phyloP scores from a whole-genome alignment of 1,140 invertebrate species.

The Ips nitidus region DNA sequence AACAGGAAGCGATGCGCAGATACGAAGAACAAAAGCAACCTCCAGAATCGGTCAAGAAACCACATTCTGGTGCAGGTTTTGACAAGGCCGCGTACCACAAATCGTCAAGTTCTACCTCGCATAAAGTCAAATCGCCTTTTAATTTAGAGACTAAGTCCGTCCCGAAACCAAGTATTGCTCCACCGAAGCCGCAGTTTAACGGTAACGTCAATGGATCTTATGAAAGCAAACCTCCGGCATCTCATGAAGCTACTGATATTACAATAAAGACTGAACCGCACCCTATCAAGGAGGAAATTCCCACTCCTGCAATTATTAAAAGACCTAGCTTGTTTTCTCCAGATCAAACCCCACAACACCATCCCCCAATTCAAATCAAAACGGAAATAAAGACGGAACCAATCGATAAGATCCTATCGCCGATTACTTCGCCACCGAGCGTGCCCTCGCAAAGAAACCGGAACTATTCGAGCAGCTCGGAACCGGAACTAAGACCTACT shows the following conservation, averaged over 20 bases:
- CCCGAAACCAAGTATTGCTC: slow-evolving; percentile 38
- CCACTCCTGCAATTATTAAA: slow-evolving; percentile 44
- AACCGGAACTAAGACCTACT: slow-evolving; percentile 51
- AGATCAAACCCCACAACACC: slow-evolving; percentile 51
- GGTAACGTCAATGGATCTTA: slow-evolving; percentile 39
- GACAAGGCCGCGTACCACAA: slow-evolving; percentile 42
- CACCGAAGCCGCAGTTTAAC: slow-evolving; percentile 40
- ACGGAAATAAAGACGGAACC: slow-evolving; percentile 20
- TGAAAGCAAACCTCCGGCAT: slow-evolving; percentile 13
- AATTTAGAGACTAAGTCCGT: slow-evolving; percentile 48
- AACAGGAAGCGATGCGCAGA: slow-evolving; percentile 38
- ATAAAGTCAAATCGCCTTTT: slow-evolving; percentile 48
- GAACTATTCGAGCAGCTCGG: slow-evolving; percentile 48
- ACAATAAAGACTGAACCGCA: slow-evolving; percentile 39
- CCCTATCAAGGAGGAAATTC: slow-evolving; percentile 41
- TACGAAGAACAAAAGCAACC: slow-evolving; percentile 38
- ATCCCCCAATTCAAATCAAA: slow-evolving; percentile 40
- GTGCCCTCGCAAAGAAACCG: slow-evolving; percentile 38
- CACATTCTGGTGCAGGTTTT: slow-evolving; percentile 24
- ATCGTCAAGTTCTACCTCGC: slow-evolving; percentile 48
- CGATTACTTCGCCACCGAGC: slow-evolving; percentile 42
- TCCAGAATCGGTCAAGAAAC: slow-evolving; percentile 29
- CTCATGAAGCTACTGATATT: slow-evolving; percentile 26
- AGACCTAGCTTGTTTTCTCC: slow-evolving; percentile 57
- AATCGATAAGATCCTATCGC: slow-evolving; percentile 37